phyloP scores from a whole-genome alignment of 2,797 vertebrate species.

The Lepus townsendii region DNA sequence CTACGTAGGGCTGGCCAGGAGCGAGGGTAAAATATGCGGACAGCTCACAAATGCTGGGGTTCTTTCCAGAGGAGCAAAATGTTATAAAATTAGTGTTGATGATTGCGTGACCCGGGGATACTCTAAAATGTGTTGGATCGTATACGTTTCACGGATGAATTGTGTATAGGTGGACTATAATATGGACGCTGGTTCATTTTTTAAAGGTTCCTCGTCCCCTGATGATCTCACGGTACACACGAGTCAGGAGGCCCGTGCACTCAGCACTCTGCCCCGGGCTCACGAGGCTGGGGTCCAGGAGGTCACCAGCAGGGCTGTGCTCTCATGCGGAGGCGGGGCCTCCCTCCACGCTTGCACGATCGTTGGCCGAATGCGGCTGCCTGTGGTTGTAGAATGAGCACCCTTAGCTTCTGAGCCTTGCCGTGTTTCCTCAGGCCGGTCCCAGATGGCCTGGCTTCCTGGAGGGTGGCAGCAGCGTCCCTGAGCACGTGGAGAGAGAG shows the following conservation, averaged over 20 bases:
- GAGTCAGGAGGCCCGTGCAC: background rate
- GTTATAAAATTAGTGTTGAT: background rate
- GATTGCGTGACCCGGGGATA: background rate
- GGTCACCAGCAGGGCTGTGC: background rate
- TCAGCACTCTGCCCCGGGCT: background rate
- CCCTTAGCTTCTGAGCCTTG: background rate
- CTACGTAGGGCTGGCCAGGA: background rate
- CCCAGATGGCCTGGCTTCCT: no score
- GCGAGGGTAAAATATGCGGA: background rate
- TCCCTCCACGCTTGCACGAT: rapidly evolving
- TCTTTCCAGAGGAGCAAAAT: background rate
- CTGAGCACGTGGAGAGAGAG: rapidly evolving
- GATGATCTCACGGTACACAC: background rate
- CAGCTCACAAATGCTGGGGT: no score
- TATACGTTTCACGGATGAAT: background rate
- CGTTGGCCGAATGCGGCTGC: background rate
- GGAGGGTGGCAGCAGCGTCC: background rate
- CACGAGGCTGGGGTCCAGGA: background rate
- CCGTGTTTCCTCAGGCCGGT: background rate
- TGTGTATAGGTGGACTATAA: background rate
- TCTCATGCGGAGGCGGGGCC: background rate
- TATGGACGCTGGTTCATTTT: background rate
- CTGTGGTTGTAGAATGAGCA: background rate
- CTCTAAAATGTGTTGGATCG: background rate
- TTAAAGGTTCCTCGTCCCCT: background rate